Base-by-base conservation (phyloP, 2,113 vertebrate species). In the Nematolebias whitei region DNA sequence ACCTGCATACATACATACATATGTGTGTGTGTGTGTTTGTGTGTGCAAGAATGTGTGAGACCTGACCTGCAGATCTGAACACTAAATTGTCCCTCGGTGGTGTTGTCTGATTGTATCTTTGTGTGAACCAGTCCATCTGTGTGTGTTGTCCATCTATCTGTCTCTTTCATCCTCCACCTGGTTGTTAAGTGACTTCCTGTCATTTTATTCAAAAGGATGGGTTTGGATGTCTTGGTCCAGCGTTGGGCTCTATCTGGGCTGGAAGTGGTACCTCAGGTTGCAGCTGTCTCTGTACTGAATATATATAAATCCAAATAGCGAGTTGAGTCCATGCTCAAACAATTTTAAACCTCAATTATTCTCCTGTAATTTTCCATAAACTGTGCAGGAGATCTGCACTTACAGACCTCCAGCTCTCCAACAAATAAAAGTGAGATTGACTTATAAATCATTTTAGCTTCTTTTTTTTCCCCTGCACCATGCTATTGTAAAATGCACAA, bases 181-280 rank as follows among this genome's bases (percentile, higher is more conserved):
- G 73, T 70, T 63, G 58, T 54, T 68, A 59, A 64, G 65, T 56
- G 66, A 74, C 23, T 68, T 72, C n/a, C 62, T 74, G 70, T 79
- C 57, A 32, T 63, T 66, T 35, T 48, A 14, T 72, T 51, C 19
- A 43, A 41, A 65, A 29, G 47, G 41, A 76, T 74, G 60, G 23
- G 72, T 75, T 26, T 70, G 67, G 38, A 26, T 16, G 22, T 54
- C 39, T 40, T 65, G 24, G 55, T 68, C 54, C 35, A 56, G 10
- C 52, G 35, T 18, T 39, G 19, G 29, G 22, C 40, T 63, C 40
- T 32, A 63, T 45, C 60, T 69, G 24, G 52, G 52, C 55, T 14
- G 1, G 18, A 19, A 62, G 72, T 12, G 9, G 41, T 38, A 68
- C 64, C 63, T 66, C 24, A 39, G 51, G 45, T 63, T 23, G 24